A percentile compares a stretch with the other conserved stretches of the same genome.
These are phyloP conservation scores for Acleris holmiana DNA, from an alignment of 2,888 invertebrate species.

Conservation along the genomic window DNA sequence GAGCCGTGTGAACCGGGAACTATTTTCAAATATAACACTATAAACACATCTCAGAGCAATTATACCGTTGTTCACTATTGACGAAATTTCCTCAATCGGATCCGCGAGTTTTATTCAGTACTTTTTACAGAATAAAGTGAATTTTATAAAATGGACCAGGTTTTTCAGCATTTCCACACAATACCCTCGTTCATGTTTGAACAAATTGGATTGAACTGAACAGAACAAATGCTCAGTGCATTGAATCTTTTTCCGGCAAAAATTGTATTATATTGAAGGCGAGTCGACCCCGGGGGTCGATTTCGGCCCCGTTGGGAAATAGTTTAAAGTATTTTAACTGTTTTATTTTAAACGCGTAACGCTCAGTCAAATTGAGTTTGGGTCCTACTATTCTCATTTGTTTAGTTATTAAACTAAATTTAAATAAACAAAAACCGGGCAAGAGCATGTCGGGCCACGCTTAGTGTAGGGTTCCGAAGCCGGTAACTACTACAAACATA, in stretches of 20 bases:
- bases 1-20: not conserved
- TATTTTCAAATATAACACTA: not conserved
- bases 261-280: slow-evolving; percentile 24
- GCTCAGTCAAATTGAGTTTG: too few species aligned
- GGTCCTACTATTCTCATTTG: too few species aligned
- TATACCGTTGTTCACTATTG: slow-evolving; percentile 10
- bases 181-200: slow-evolving; percentile 37
- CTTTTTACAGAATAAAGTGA: slow-evolving; percentile 29
- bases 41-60: not conserved
- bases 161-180: slow-evolving; percentile 36
- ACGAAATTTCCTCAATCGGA: slow-evolving; percentile 25
- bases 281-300: not conserved
- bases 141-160: slow-evolving; percentile 35
- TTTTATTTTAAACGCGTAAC: not conserved
- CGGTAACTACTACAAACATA: too few species aligned
- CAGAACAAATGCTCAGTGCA: slow-evolving; percentile 36
- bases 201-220: slow-evolving; percentile 38
- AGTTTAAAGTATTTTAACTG: not conserved
- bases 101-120: slow-evolving; percentile 32
- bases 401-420: too few species aligned
- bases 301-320: slow-evolving; percentile 2
- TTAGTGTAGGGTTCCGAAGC: too few species aligned
- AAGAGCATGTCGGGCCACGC: too few species aligned
- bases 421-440: too few species aligned
- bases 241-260: slow-evolving; percentile 31